Evolutionary conservation across 2,888 invertebrate species (phyloP).

Genomic region (Tricholauxania praeusta): DNA sequence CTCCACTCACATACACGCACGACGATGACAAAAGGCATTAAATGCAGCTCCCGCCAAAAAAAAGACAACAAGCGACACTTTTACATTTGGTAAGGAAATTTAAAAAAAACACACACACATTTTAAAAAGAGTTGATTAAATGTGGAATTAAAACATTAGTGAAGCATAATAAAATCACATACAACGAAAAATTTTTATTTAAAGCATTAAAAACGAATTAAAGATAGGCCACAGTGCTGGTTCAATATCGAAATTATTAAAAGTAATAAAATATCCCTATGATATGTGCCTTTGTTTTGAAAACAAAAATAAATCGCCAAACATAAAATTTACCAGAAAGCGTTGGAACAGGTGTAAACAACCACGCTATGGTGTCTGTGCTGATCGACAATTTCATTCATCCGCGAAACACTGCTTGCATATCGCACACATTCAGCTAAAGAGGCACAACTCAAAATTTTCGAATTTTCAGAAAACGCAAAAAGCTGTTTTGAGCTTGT

Average conservation of each 20-base stretch:
- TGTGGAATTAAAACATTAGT: constrained; percentile 19
- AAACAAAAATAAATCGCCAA: no score
- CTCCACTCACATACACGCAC: constrained; percentile 11
- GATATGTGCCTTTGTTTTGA: no score
- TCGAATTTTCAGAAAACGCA: no score
- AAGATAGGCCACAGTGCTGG: not conserved
- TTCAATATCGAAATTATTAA: constrained; percentile 21
- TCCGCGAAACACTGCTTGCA: no score
- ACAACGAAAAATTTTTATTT: no score
- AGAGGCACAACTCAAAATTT: no score
- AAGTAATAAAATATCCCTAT: constrained; percentile 18
- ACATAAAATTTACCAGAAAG: no score
- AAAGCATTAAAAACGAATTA: not conserved
- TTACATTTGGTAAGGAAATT: not conserved
- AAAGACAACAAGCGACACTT: not conserved
- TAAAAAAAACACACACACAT: not conserved
- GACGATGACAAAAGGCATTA: constrained; percentile 10
- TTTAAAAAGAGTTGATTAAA: constrained; percentile 18
- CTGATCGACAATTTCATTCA: no score
- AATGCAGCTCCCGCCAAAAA: constrained; percentile 4
- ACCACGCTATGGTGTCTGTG: not conserved
- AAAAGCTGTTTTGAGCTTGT: no score
- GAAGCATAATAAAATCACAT: not conserved
- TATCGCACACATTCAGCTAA: no score
- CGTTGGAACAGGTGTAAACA: not conserved